Percentiles rank a stretch among this genome's conserved stretches.
Evolutionary conservation across 2,888 invertebrate species (phyloP).

Genomic region (Mythimna pallens): DNA sequence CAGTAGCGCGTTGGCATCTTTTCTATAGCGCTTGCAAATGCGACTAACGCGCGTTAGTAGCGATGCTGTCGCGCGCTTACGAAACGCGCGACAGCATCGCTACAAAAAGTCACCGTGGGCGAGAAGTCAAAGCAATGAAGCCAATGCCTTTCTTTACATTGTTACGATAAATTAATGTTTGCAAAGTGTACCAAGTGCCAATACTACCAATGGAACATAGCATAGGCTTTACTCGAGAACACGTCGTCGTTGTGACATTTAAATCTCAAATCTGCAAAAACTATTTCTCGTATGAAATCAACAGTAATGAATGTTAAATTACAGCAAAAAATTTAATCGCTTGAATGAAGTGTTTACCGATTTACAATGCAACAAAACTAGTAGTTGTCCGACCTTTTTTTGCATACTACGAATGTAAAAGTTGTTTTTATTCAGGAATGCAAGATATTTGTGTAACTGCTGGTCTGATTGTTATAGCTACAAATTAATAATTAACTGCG

Average conservation of each 20-base stretch:
- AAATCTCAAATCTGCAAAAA: conserved; percentile 16
- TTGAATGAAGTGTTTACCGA: conserved; percentile 1
- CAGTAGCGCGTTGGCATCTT: too few species aligned
- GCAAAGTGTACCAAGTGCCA: background rate
- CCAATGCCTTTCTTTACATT: background rate
- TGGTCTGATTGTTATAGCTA: conserved; percentile 42
- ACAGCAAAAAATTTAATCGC: conserved; percentile 7
- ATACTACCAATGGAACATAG: too few species aligned
- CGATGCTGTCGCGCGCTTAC: too few species aligned
- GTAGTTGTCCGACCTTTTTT: conserved; percentile 12
- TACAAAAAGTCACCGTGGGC: too few species aligned
- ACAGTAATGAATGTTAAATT: background rate
- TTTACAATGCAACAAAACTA: conserved; percentile 19
- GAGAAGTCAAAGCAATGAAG: background rate
- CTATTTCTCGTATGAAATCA: background rate
- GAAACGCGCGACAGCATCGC: too few species aligned
- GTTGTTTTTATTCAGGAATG: conserved; percentile 35
- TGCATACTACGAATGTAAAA: conserved; percentile 12
- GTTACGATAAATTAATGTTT: background rate
- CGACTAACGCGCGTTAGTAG: too few species aligned
- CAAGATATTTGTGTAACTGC: conserved; percentile 24
- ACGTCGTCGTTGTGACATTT: background rate
- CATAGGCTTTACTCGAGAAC: background rate
- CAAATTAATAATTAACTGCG: conserved; percentile 27
- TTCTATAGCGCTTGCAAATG: too few species aligned